Percentiles rank a stretch among this genome's conserved stretches.
phyloP scores from a whole-genome alignment of 2,888 invertebrate species.

The Eristalinus sepulchralis region DNA sequence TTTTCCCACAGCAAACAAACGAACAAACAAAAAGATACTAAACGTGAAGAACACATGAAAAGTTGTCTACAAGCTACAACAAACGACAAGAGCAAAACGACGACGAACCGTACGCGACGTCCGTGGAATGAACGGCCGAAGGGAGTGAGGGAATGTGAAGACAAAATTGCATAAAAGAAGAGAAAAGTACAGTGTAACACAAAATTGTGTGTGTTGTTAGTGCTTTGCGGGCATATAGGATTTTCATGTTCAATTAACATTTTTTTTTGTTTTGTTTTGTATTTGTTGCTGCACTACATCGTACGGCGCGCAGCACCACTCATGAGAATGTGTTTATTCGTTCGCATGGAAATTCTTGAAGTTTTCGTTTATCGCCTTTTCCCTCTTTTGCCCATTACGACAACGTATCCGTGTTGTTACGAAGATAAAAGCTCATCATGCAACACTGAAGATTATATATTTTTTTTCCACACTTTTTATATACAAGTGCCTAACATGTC shows the following conservation, averaged over 20 bases:
- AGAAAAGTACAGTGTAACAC: conserved; percentile 27
- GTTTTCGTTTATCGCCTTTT: neutral
- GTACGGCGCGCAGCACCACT: too few relatives aligned
- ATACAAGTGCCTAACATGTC: neutral
- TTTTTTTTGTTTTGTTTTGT: conserved; percentile 38
- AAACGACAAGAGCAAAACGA: conserved; percentile 19
- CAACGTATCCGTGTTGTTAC: neutral
- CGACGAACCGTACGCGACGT: neutral
- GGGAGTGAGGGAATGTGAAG: conserved; percentile 39
- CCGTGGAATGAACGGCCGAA: neutral
- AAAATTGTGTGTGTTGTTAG: conserved; percentile 41
- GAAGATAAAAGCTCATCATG: neutral
- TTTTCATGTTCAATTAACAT: conserved; percentile 69
- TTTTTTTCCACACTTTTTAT: neutral
- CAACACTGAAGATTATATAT: neutral
- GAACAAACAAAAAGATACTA: neutral
- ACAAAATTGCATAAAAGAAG: conserved; percentile 62
- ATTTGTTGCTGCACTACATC: conserved; percentile 5
- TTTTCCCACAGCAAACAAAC: conserved; percentile 42
- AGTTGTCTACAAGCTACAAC: conserved; percentile 52
- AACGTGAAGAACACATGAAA: conserved; percentile 30
- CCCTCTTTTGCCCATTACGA: neutral
- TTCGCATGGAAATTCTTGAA: neutral
- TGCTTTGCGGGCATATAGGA: conserved; percentile 35
- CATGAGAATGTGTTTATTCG: neutral